Evolutionary conservation across 35 echinoderm and acorn worm genomes (phyloP), one percentile per base, ranked within the genome.

Genomic region (Hemicentrotus pulcherrimus): DNA sequence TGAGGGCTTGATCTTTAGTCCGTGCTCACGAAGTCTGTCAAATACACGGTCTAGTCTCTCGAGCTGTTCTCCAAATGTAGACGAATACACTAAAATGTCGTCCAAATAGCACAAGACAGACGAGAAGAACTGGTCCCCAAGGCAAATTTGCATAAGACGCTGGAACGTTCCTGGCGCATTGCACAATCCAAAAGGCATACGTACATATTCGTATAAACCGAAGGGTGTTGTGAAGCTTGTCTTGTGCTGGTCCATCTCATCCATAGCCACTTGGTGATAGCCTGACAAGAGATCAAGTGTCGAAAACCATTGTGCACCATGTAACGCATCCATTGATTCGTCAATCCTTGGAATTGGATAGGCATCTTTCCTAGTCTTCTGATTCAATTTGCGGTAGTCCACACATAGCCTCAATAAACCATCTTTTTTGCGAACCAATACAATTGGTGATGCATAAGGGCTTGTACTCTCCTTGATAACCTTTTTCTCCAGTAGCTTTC

Each of bases 141-240:
- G 92, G 41, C 96, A 95, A n/a, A 87, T 14, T 35, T 96, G 94
- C 97, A 98, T 98, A 4, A 96, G 87, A 22, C 97, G 32, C 47
- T 98, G 95, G 30, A 96, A 98, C 0, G 96, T 96, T n/a, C 70
- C 97, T 47, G 97, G 96, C 10, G 95, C 95, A n/a, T 98, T 98
- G 46, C 95, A 96, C 48, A 97, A 70, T 9, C 97, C 97, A 92
- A 98, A 98, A 2, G 94, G 97, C 94, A 98, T 94, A 14, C 92
- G 46, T 4, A 92, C 46, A 92, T 85, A 96, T 59, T 96, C 90
- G 86, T 33, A 95, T 31, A 96, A 45, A 18, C 94, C 96, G 85
- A 96, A 90, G 5, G 55, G 94, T 33, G 96, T 98, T 10, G 95
- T 94, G 92, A 98, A 98, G 18, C 96, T 96, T 85, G 97, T 98